These are phyloP conservation scores for Erethizon dorsatum DNA, from an alignment of 2,797 vertebrate genomes.

Conservation along the genomic window DNA sequence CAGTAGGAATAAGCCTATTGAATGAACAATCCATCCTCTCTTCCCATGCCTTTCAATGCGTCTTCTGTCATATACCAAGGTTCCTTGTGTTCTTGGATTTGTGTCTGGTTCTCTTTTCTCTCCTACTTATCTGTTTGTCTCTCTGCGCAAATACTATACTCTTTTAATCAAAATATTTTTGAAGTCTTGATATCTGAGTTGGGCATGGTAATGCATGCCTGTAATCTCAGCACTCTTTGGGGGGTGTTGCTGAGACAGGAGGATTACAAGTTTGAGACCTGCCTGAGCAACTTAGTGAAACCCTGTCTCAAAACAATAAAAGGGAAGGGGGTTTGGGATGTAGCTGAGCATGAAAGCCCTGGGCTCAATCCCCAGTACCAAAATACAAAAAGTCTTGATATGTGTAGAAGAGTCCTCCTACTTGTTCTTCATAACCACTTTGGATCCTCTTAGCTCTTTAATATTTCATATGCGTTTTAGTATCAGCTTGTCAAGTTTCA, in stretches of 20 bases:
- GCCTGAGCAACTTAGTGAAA: neutral
- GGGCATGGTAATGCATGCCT: neutral
- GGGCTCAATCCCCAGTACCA: neutral
- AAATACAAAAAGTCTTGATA: neutral
- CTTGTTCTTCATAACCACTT: conserved; percentile 42
- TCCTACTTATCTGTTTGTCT: neutral
- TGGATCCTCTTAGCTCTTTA: neutral
- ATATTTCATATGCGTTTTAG: conserved; percentile 62
- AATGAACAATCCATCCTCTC: neutral
- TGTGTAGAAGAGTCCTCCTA: neutral
- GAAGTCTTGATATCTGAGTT: neutral
- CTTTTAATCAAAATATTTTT: conserved; percentile 30
- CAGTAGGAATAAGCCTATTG: neutral
- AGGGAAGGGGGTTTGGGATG: neutral
- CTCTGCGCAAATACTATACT: neutral
- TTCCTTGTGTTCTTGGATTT: conserved; percentile 29
- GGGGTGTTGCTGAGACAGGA: neutral
- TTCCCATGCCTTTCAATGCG: neutral
- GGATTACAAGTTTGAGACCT: neutral
- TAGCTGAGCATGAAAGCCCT: neutral
- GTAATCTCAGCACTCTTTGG: neutral
- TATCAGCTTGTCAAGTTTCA: conserved; percentile 26
- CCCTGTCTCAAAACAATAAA: neutral
- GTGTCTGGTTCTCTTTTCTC: neutral
- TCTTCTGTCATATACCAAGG: conserved; percentile 7